Conservation (phyloP, 1,140 invertebrate genomes). For the Solenopsis fugax region DNA sequence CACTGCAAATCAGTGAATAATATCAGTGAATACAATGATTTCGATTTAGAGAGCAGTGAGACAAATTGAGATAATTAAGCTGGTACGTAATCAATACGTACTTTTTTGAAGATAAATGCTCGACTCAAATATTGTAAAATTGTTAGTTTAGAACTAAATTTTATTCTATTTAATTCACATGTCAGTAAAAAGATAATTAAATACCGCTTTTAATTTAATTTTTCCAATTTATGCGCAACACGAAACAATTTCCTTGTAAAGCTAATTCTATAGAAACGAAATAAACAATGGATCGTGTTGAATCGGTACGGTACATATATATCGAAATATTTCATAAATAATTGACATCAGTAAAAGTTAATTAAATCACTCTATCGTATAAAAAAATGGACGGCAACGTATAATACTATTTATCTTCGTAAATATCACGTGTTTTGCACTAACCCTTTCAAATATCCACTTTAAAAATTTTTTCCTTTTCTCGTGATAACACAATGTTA, state of each 20-base stretch:
- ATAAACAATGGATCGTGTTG: neutral
- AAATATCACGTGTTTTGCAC: slow-evolving; percentile 38
- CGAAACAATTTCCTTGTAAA: neutral
- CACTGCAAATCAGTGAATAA: no score
- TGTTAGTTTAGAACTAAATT: neutral
- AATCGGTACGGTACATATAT: neutral
- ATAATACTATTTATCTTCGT: slow-evolving; percentile 49
- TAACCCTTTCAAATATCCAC: slow-evolving; percentile 6
- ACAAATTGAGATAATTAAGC: neutral
- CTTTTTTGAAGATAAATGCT: neutral
- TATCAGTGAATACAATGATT: no score
- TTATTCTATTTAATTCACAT: slow-evolving; percentile 21
- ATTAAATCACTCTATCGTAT: slow-evolving; percentile 25
- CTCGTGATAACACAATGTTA: slow-evolving; percentile 1
- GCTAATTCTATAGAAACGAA: neutral
- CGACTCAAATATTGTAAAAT: neutral
- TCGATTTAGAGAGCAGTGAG: neutral
- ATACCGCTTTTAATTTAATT: neutral
- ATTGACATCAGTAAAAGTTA: slow-evolving; percentile 17
- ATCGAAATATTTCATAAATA: neutral
- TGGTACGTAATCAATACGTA: neutral
- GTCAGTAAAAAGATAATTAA: neutral
- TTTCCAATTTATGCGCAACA: neutral
- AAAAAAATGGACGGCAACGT: slow-evolving; percentile 54
- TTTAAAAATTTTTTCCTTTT: neutral